Percentiles rank a stretch among this genome's conserved stretches.
These are phyloP conservation scores for Corythucha ciliata DNA, from an alignment of 2,888 invertebrate genomes.

Conservation along the genomic window DNA sequence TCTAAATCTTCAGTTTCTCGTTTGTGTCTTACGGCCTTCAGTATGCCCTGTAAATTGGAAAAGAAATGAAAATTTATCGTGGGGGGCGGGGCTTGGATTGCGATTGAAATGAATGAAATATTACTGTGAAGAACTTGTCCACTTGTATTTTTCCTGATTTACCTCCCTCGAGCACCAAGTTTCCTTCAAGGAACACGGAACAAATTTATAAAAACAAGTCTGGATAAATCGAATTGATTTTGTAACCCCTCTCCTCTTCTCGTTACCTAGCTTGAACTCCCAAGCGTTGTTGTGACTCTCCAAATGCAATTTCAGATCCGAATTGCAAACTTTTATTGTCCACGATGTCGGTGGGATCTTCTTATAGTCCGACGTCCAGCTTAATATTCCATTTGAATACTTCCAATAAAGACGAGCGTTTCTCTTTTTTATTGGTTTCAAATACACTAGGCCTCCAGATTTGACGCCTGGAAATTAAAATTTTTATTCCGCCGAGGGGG, in stretches of 20 bases:
- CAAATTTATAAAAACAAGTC: not conserved
- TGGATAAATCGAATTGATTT: not conserved
- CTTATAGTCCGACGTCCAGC: slow-evolving; percentile 16
- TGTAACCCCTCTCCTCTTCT: not conserved
- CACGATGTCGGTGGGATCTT: slow-evolving; percentile 12
- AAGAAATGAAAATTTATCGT: too few relatives aligned
- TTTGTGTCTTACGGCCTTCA: slow-evolving; percentile 6
- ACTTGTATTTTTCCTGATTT: slow-evolving; percentile 15
- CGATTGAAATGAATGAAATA: too few relatives aligned
- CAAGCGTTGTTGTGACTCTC: not conserved
- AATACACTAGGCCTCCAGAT: slow-evolving; percentile 18
- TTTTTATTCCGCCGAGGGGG: not conserved
- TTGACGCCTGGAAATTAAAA: slow-evolving; percentile 13
- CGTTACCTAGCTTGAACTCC: not conserved
- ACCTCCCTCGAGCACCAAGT: too few relatives aligned
- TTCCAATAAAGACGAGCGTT: slow-evolving; percentile 20
- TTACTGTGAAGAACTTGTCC: too few relatives aligned
- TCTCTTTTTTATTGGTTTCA: slow-evolving; percentile 16
- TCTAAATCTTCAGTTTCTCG: slow-evolving; percentile 23
- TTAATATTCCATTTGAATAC: slow-evolving; percentile 23
- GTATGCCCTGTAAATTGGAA: too few relatives aligned
- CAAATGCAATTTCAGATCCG: not conserved
- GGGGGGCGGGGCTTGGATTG: too few relatives aligned
- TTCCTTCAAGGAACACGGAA: too few relatives aligned
- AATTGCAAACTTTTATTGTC: slow-evolving; percentile 15